These are phyloP conservation scores for Dryobotodes eremita DNA, from an alignment of 2,888 invertebrate genomes.

Conservation along the genomic window DNA sequence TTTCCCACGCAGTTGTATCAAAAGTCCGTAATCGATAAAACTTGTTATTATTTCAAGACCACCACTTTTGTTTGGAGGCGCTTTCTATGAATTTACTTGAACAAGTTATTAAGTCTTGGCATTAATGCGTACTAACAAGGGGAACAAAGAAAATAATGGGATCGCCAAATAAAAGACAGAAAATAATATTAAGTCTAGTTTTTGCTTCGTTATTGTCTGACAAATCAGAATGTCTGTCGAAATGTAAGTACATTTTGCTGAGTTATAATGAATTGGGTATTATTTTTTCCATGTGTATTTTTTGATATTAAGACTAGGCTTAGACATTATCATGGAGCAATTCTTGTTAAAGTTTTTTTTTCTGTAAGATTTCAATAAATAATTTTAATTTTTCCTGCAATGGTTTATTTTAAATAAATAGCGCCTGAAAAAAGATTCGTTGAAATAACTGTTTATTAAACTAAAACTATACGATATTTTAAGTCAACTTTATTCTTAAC, in stretches of 20 bases:
- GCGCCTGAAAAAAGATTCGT: background rate
- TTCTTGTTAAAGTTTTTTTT: background rate
- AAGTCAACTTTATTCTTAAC: slow-evolving; percentile 4
- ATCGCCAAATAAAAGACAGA: slow-evolving; percentile 60
- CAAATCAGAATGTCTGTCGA: slow-evolving; percentile 65
- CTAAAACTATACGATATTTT: background rate
- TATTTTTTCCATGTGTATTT: slow-evolving; percentile 43
- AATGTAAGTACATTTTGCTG: slow-evolving; percentile 56
- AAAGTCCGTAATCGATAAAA: slow-evolving; percentile 41
- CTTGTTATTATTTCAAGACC: slow-evolving; percentile 46
- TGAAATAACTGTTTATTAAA: background rate
- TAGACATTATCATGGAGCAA: background rate
- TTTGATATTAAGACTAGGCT: slow-evolving; percentile 10
- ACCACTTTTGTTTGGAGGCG: slow-evolving; percentile 40
- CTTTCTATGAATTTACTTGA: slow-evolving; percentile 53
- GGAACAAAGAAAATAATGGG: slow-evolving; percentile 63
- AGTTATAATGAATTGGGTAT: slow-evolving; percentile 44
- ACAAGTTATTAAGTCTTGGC: slow-evolving; percentile 62
- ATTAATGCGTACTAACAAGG: slow-evolving; percentile 65
- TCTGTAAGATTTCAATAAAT: background rate
- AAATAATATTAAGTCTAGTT: slow-evolving; percentile 59
- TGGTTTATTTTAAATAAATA: background rate
- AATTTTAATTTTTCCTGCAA: background rate
- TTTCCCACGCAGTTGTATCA: slow-evolving; percentile 18
- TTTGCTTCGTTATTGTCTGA: slow-evolving; percentile 55